A percentile compares a stretch with the other conserved stretches of the same genome.
phyloP scores from a whole-genome alignment of 92 coral and sea anemone species.

The Epizoanthus illoricatus region DNA sequence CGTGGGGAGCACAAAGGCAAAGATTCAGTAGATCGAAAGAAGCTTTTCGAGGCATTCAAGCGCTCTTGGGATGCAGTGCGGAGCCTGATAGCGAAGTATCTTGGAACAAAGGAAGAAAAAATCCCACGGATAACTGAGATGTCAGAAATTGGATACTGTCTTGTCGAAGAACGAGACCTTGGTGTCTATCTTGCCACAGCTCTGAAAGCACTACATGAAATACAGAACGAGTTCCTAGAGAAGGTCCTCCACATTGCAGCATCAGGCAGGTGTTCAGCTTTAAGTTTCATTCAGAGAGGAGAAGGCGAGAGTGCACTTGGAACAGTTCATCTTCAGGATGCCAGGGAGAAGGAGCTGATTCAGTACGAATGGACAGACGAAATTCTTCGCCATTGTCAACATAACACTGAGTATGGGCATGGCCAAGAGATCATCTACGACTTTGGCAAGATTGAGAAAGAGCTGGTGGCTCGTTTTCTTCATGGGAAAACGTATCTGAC shows the following conservation, averaged over 20 bases:
- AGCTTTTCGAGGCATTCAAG: slow-evolving; percentile 67
- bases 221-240: slow-evolving; percentile 80
- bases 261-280: slow-evolving; percentile 68
- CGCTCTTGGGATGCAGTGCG: slow-evolving; percentile 80
- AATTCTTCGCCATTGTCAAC: slow-evolving; percentile 76
- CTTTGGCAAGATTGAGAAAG: slow-evolving; percentile 79
- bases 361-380: slow-evolving; percentile 84
- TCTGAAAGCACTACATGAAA: slow-evolving; percentile 59
- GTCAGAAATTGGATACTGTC: slow-evolving; percentile 72
- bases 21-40: slow-evolving; percentile 39
- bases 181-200: slow-evolving; percentile 74
- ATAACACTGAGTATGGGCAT: slow-evolving; percentile 79
- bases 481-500: slow-evolving; percentile 79
- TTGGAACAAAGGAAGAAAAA: slow-evolving; percentile 27
- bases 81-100: slow-evolving; percentile 48
- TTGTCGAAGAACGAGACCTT: slow-evolving; percentile 66
- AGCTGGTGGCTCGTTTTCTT: slow-evolving; percentile 69
- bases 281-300: slow-evolving; percentile 63
- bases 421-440: slow-evolving; percentile 82
- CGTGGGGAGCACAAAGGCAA: slow-evolving; percentile 45
- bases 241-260: slow-evolving; percentile 72
- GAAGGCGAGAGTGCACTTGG: slow-evolving; percentile 52
- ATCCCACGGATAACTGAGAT: slow-evolving; percentile 75
- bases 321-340: slow-evolving; percentile 81
- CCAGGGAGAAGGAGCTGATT: slow-evolving; percentile 80